Conservation (phyloP, 2,888 invertebrate species). For the Melanchra persicariae region DNA sequence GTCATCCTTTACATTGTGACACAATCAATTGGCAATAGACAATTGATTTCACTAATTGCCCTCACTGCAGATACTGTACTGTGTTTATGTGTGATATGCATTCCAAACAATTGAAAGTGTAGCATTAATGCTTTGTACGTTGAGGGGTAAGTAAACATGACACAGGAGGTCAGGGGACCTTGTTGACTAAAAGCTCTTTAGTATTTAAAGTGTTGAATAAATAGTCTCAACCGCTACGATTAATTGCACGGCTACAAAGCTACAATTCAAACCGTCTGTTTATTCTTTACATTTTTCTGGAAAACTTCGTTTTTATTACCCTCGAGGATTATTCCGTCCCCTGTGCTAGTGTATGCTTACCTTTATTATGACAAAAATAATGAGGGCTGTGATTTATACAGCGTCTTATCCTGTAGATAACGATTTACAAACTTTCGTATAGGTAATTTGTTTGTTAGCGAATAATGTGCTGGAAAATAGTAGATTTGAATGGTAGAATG, state of each 20-base stretch:
- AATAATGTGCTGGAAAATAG: constrained; percentile 23
- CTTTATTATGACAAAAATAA: constrained; percentile 33
- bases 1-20: no score
- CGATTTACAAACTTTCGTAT: constrained; percentile 35
- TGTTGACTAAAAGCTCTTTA: constrained; percentile 28
- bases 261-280: constrained; percentile 23
- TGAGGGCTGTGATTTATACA: constrained; percentile 38
- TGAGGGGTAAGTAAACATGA: constrained; percentile 31
- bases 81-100: neutral
- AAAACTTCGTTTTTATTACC: constrained; percentile 15
- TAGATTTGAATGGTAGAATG: neutral
- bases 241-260: constrained; percentile 37
- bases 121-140: constrained; percentile 1
- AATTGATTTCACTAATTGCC: neutral
- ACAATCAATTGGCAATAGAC: no score
- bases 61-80: no score
- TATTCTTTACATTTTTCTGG: constrained; percentile 20
- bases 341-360: constrained; percentile 17
- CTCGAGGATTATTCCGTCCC: constrained; percentile 2
- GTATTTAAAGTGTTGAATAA: constrained; percentile 48
- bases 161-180: constrained; percentile 18
- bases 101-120: constrained; percentile 9
- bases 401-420: constrained; percentile 15
- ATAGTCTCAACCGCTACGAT: constrained; percentile 20
- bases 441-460: constrained; percentile 26